Evolutionary conservation across 2,113 vertebrate genomes (phyloP).

Genomic region (Varanus komodoensis): DNA sequence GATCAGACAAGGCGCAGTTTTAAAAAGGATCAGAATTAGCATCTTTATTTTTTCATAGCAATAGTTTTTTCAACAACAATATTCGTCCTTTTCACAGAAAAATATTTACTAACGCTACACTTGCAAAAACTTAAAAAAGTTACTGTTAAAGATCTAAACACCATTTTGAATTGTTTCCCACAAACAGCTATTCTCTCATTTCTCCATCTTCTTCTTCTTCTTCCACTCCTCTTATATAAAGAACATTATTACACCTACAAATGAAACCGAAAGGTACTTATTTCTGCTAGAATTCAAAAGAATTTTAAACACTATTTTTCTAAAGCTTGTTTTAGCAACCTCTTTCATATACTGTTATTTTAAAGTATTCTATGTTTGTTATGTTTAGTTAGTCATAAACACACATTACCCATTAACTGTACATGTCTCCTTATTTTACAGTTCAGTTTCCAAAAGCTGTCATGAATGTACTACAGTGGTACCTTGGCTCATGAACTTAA

Average conservation of each 20-base stretch:
- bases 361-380: not conserved
- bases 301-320: not conserved
- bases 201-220: slow-evolving; percentile 99
- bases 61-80: not conserved
- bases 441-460: not conserved
- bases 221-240: slow-evolving; percentile 98
- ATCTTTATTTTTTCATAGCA: slow-evolving; percentile 10
- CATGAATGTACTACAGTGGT: not conserved
- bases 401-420: not conserved
- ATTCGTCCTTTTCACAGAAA: not conserved
- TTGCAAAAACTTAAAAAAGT: not conserved
- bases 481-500: no score
- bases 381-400: not conserved
- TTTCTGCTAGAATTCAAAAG: not conserved
- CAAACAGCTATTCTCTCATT: slow-evolving; percentile 93
- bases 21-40: not conserved
- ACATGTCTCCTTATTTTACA: not conserved
- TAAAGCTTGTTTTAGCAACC: not conserved
- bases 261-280: slow-evolving; percentile 34
- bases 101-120: not conserved
- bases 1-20: not conserved
- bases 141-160: slow-evolving; percentile 5
- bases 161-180: slow-evolving; percentile 75
- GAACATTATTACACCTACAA: slow-evolving; percentile 96
- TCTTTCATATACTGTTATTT: not conserved